Evolutionary conservation across 2,888 invertebrate species (phyloP).

Genomic region (Amphipoea lucens): DNA sequence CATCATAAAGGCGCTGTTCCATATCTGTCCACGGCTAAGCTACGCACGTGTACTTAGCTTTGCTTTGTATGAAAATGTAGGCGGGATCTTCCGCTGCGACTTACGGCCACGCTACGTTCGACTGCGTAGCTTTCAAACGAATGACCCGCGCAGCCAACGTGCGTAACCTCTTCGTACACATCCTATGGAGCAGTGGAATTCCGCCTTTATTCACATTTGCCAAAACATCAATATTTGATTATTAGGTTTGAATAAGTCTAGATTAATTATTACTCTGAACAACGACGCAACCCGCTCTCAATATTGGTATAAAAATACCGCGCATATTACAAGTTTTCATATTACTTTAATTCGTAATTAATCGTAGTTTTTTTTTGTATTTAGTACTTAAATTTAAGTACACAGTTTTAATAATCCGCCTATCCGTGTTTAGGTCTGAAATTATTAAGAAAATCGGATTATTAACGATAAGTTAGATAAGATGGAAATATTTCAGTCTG

Average conservation of each 20-base stretch:
- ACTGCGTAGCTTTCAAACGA: background rate
- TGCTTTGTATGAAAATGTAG: background rate
- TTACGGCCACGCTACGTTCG: background rate
- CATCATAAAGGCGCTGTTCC: background rate
- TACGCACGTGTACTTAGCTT: background rate
- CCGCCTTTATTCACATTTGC: background rate
- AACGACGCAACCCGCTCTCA: slow-evolving; percentile 19
- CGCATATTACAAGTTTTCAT: slow-evolving; percentile 9
- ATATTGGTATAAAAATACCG: slow-evolving; percentile 39
- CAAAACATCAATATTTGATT: background rate
- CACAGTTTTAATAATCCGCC: slow-evolving; percentile 35
- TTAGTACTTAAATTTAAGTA: slow-evolving; percentile 31
- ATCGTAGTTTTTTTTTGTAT: slow-evolving; percentile 25
- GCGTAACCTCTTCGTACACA: no score
- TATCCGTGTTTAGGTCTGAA: slow-evolving; percentile 42
- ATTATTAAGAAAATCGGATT: slow-evolving; percentile 23
- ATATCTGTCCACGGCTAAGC: background rate
- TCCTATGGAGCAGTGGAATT: background rate
- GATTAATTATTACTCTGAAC: no score
- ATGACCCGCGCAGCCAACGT: background rate
- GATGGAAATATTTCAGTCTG: background rate
- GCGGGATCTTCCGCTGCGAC: background rate
- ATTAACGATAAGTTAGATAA: background rate
- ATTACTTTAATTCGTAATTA: slow-evolving; percentile 7
- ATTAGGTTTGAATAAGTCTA: background rate